Conservation (phyloP, 2,113 vertebrate genomes). For the Centropus bengalensis region DNA sequence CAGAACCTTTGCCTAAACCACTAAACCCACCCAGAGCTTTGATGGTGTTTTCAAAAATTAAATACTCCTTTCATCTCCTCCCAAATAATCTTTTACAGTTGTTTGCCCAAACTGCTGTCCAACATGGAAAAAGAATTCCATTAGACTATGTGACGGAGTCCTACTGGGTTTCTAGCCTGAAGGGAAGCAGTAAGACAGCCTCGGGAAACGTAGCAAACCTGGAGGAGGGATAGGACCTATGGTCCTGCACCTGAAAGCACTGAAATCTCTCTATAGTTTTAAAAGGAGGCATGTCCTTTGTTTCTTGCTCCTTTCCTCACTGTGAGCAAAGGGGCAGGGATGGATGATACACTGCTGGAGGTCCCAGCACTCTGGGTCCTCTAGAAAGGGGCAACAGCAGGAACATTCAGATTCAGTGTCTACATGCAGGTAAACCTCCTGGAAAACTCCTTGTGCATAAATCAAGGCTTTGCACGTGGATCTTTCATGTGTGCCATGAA, state of each 20-base stretch:
- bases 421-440: not conserved
- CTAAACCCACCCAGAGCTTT: conserved; percentile 22
- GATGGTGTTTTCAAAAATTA: not conserved
- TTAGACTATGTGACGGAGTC: not conserved
- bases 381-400: not conserved
- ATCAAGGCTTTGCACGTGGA: not conserved
- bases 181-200: not conserved
- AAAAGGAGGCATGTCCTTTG: not conserved
- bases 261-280: not conserved
- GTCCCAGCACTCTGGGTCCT: not conserved
- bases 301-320: not conserved
- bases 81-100: not conserved
- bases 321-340: not conserved
- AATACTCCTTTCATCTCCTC: conserved; percentile 20
- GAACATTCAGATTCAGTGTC: not conserved
- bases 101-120: not conserved
- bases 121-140: not conserved
- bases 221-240: not conserved
- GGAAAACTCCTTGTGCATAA: not conserved
- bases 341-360: not conserved
- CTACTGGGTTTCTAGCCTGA: not conserved
- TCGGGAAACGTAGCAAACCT: not conserved
- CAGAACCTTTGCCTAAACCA: conserved; percentile 10
- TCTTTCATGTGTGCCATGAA: not conserved
- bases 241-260: not conserved